Evolutionary conservation across 2,797 vertebrate species (phyloP).

Genomic region (Delichon dasypus): DNA sequence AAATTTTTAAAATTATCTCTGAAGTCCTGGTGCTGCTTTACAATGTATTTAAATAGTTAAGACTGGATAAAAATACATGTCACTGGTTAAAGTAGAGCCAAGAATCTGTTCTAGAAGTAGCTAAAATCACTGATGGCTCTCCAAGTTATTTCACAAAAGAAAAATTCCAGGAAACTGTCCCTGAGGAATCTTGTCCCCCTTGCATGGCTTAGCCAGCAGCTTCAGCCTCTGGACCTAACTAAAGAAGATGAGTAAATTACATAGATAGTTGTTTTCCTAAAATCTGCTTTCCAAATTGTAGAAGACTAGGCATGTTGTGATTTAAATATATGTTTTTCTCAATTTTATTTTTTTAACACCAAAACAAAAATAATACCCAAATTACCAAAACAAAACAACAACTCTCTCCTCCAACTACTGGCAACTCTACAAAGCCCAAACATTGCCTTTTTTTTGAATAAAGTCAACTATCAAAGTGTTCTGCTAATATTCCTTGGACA

Average conservation of each 20-base stretch:
- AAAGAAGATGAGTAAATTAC: neutral
- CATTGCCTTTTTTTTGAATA: neutral
- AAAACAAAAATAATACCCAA: neutral
- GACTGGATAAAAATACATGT: neutral
- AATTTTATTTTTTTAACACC: neutral
- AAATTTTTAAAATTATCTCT: neutral
- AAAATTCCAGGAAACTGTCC: neutral
- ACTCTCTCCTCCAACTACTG: neutral
- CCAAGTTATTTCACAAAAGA: neutral
- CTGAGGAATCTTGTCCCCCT: neutral
- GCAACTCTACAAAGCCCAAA: neutral
- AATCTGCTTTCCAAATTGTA: neutral
- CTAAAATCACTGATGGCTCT: neutral
- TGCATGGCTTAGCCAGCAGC: neutral
- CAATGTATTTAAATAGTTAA: neutral
- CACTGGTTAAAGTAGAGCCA: neutral
- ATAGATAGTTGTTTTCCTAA: neutral
- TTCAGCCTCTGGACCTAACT: neutral
- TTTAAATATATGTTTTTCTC: neutral
- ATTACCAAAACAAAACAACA: neutral
- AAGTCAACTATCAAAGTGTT: neutral
- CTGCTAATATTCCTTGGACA: neutral
- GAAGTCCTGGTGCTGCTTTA: neutral
- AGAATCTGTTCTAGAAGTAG: neutral
- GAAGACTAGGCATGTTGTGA: neutral